phyloP scores from a whole-genome alignment of 2,888 invertebrate species.

The Lingula anatina region DNA sequence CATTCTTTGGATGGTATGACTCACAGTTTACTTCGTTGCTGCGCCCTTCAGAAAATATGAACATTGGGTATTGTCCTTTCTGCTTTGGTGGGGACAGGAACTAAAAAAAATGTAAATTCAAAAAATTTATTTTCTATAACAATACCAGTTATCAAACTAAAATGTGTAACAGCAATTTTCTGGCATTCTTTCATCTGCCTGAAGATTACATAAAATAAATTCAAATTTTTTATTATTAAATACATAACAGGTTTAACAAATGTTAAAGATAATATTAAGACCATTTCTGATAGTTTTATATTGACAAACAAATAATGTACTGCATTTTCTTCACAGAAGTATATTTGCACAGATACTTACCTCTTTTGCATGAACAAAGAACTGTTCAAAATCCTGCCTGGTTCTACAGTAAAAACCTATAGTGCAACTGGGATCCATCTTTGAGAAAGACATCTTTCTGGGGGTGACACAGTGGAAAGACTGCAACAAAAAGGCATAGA shows the following conservation, averaged over 20 bases:
- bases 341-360: too few species aligned
- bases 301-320: too few species aligned
- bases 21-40: conserved; percentile 21
- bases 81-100: conserved; percentile 56
- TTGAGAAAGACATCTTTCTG: conserved; percentile 73
- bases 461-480: conserved; percentile 84
- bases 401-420: conserved; percentile 82
- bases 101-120: too few species aligned
- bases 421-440: conserved; percentile 90
- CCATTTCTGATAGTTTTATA: too few species aligned
- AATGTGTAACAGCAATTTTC: neutral
- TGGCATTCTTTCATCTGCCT: too few species aligned
- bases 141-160: neutral
- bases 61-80: conserved; percentile 72
- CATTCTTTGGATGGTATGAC: conserved; percentile 16
- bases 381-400: conserved; percentile 70
- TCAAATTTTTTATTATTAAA: too few species aligned
- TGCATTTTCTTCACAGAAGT: too few species aligned
- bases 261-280: too few species aligned
- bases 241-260: too few species aligned
- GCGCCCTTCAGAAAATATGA: conserved; percentile 69
- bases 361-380: conserved; percentile 54
- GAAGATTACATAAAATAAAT: too few species aligned
- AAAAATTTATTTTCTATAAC: neutral
- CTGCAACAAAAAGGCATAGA: conserved; percentile 31